Conservation (phyloP, 1,140 invertebrate species). For the Temnothorax longispinosus region DNA sequence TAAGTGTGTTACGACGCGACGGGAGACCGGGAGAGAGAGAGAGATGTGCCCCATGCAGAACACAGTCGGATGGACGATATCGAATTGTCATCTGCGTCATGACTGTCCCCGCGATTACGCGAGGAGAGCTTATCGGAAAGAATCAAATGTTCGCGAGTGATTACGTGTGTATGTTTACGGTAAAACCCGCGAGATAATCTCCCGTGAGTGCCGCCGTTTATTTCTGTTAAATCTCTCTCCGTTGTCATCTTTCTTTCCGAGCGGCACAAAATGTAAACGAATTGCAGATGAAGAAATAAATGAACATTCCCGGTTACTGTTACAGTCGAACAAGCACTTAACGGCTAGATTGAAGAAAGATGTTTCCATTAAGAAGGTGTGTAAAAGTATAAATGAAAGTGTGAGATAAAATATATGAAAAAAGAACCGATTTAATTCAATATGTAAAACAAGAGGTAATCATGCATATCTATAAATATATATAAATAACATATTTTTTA, state of each 20-base stretch:
- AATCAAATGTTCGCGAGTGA: background rate
- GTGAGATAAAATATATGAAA: background rate
- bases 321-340: background rate
- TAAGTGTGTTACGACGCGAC: background rate
- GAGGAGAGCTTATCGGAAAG: background rate
- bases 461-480: background rate
- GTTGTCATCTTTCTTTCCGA: background rate
- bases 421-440: background rate
- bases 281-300: background rate
- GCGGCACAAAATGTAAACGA: background rate
- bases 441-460: background rate
- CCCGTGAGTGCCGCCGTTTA: background rate
- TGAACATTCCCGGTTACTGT: background rate
- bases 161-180: background rate
- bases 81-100: constrained; percentile 11
- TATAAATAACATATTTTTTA: background rate
- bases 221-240: background rate
- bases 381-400: background rate
- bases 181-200: background rate
- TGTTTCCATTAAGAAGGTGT: background rate
- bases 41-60: background rate
- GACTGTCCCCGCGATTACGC: constrained; percentile 8
- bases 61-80: background rate
- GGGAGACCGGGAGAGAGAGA: background rate
- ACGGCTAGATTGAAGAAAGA: background rate